phyloP scores from a whole-genome alignment of 2,888 invertebrate genomes.

The Portevinia maculata region DNA sequence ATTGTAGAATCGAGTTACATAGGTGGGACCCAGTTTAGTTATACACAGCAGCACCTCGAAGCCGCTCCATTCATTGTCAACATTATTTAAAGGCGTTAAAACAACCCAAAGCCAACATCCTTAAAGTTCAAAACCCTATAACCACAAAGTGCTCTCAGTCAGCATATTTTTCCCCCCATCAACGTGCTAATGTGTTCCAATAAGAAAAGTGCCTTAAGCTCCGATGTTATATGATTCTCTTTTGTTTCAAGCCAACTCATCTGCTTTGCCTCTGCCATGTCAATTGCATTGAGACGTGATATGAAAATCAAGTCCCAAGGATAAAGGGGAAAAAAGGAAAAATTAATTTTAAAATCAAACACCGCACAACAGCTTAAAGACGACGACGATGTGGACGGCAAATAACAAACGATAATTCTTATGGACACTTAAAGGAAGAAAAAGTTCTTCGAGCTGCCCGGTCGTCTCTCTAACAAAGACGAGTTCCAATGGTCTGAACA shows the following conservation, averaged over 20 bases:
- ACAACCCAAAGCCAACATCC: not conserved
- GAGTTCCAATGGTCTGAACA: slow-evolving; percentile 33
- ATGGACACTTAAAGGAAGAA: slow-evolving; percentile 56
- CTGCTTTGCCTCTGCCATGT: slow-evolving; percentile 26
- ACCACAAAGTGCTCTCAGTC: not conserved
- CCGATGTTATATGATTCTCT: slow-evolving; percentile 8
- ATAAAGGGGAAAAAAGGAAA: slow-evolving; percentile 16
- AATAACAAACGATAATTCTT: slow-evolving; percentile 67
- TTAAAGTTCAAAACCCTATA: not conserved
- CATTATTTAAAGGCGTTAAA: not conserved
- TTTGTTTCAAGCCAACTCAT: slow-evolving; percentile 42
- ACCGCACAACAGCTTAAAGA: slow-evolving; percentile 28
- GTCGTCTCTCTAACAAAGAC: slow-evolving; percentile 45
- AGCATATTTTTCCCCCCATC: not conserved
- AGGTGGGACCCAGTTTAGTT: too few species aligned
- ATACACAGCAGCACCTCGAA: too few species aligned
- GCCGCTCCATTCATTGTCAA: not conserved
- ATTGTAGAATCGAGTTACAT: too few species aligned
- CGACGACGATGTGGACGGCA: slow-evolving; percentile 38
- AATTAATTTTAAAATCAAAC: slow-evolving; percentile 60
- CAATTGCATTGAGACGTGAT: slow-evolving; percentile 49
- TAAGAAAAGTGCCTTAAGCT: not conserved
- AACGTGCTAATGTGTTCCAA: slow-evolving; percentile 19
- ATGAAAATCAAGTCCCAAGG: slow-evolving; percentile 24
- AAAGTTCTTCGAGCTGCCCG: slow-evolving; percentile 25